These are phyloP conservation scores for Latrodectus elegans DNA, from an alignment of 2,888 invertebrate species.

Conservation along the genomic window DNA sequence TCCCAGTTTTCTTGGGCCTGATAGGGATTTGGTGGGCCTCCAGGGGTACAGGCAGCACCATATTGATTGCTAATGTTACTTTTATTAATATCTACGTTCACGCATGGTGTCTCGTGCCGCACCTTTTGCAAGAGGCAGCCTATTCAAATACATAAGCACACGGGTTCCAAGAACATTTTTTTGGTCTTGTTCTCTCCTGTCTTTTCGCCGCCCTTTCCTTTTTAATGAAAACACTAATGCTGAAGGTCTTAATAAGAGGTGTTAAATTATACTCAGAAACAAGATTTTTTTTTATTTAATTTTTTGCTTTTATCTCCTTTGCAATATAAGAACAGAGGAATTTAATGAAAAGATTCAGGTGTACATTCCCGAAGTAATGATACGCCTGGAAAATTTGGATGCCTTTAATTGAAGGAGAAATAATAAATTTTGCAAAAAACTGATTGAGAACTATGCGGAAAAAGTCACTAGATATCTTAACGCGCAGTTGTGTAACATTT, in stretches of 20 bases:
- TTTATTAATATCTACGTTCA: slow-evolving; percentile 69
- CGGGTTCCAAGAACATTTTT: slow-evolving; percentile 7
- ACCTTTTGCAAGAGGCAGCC: slow-evolving; percentile 6
- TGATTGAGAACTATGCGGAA: not conserved
- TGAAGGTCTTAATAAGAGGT: slow-evolving; percentile 64
- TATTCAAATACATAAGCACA: slow-evolving; percentile 38
- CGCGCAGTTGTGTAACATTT: no score
- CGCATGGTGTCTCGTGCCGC: slow-evolving; percentile 44
- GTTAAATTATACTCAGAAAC: slow-evolving; percentile 60
- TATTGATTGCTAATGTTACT: slow-evolving; percentile 67
- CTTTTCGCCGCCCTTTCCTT: slow-evolving; percentile 14
- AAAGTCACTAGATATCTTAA: no score
- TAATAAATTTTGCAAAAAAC: not conserved
- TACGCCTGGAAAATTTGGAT: slow-evolving; percentile 35
- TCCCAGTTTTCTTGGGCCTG: slow-evolving; percentile 45
- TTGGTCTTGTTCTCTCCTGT: not conserved
- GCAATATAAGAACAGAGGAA: slow-evolving; percentile 37
- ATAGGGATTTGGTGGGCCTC: slow-evolving; percentile 54
- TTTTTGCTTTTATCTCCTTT: slow-evolving; percentile 15
- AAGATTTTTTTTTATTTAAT: slow-evolving; percentile 11
- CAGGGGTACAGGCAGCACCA: slow-evolving; percentile 38
- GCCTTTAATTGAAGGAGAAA: slow-evolving; percentile 23
- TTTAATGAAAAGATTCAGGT: slow-evolving; percentile 65
- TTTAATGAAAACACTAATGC: slow-evolving; percentile 65
- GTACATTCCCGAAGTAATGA: slow-evolving; percentile 19